Conservation (phyloP, 2,888 invertebrate genomes). For the Ochropleura leucogaster region DNA sequence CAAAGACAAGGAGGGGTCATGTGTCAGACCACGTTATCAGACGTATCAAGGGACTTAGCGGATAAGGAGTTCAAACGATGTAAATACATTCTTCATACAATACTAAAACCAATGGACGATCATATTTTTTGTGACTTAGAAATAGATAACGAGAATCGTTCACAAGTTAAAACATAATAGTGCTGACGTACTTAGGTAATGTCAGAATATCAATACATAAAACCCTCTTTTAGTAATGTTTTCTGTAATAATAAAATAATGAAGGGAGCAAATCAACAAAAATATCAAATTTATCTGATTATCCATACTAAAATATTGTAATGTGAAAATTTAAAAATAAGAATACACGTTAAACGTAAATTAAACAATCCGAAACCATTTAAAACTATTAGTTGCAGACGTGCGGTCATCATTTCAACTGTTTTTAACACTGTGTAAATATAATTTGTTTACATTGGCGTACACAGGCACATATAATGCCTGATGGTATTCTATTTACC, state of each 20-base stretch:
- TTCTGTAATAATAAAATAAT: background rate
- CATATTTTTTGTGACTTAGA: background rate
- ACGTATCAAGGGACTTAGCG: constrained; percentile 2
- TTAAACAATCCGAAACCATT: too few species aligned
- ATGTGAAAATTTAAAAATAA: too few species aligned
- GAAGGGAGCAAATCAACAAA: background rate
- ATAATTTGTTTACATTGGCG: too few species aligned
- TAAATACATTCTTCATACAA: background rate
- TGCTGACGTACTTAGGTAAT: background rate
- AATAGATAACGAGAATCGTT: constrained; percentile 8
- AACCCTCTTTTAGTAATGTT: background rate
- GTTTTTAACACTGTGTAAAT: too few species aligned
- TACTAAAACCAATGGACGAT: background rate
- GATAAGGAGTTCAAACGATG: constrained; percentile 25
- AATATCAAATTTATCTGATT: background rate
- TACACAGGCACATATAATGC: too few species aligned
- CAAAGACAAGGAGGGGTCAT: background rate
- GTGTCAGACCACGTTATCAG: background rate
- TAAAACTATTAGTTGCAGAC: too few species aligned
- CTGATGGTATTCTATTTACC: too few species aligned
- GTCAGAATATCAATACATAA: background rate
- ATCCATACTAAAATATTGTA: too few species aligned
- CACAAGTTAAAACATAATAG: background rate
- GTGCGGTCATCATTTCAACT: too few species aligned
- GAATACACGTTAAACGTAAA: too few species aligned